Evolutionary conservation across 1,140 invertebrate genomes (phyloP).

Genomic region (Nephila pilipes): DNA sequence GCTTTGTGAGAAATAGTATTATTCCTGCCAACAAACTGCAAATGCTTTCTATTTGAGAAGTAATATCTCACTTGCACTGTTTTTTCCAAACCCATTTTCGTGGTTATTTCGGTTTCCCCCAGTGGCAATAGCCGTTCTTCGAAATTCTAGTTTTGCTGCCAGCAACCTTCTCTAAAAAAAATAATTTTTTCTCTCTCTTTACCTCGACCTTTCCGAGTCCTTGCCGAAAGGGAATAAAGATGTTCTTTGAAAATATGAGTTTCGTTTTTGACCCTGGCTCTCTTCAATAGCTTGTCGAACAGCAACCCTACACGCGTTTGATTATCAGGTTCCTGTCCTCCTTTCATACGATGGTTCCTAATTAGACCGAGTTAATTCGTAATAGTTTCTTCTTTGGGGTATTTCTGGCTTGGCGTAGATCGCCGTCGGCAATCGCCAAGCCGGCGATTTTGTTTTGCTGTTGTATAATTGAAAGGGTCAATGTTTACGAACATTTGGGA

Average conservation of each 20-base stretch:
- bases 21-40: no score
- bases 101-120: conserved; percentile 12
- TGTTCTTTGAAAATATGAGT: conserved; percentile 3
- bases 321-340: conserved; percentile 52
- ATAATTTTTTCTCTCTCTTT: not conserved
- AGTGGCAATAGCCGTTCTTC: conserved; percentile 26
- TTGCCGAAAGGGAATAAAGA: conserved; percentile 60
- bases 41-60: no score
- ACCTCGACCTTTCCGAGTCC: conserved; percentile 54
- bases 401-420: not conserved
- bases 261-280: not conserved
- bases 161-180: not conserved
- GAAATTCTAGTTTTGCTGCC: conserved; percentile 1
- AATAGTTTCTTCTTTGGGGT: not conserved
- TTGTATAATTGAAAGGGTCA: conserved; percentile 18
- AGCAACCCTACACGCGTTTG: conserved; percentile 44
- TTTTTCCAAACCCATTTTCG: not conserved
- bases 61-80: no score
- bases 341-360: conserved; percentile 42
- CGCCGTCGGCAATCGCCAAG: not conserved
- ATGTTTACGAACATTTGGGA: conserved; percentile 7
- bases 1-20: no score
- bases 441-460: not conserved
- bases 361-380: conserved; percentile 56
- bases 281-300: conserved; percentile 22